Percentiles rank a stretch among this genome's conserved stretches.
Conservation (phyloP, 2,113 vertebrate species). For the Chamaea fasciata region DNA sequence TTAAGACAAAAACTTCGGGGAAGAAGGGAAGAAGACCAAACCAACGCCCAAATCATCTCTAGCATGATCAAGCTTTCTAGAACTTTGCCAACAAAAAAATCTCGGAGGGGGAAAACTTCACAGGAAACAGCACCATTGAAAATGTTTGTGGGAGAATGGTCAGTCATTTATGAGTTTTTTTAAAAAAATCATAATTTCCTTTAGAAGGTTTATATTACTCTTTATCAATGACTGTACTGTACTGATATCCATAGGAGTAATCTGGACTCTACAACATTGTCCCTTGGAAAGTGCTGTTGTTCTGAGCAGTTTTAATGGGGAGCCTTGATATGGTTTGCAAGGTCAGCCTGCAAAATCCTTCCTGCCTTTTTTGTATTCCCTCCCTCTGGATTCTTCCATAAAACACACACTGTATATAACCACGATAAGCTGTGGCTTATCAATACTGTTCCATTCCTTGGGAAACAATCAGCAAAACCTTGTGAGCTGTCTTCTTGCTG, state of each 20-base stretch:
- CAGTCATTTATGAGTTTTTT: neutral
- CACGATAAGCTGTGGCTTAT: neutral
- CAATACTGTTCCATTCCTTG: neutral
- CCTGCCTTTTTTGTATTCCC: neutral
- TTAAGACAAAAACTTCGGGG: neutral
- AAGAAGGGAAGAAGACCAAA: neutral
- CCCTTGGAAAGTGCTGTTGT: neutral
- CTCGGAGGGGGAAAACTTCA: neutral
- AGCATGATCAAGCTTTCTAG: neutral
- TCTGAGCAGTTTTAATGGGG: neutral
- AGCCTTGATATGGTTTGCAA: neutral
- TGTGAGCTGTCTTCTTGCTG: neutral
- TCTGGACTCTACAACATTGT: neutral
- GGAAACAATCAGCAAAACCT: neutral
- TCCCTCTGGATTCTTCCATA: neutral
- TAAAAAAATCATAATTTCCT: neutral
- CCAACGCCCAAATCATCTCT: neutral
- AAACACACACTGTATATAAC: fast-evolving
- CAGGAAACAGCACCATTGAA: neutral
- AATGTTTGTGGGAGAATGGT: neutral
- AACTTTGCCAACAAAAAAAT: neutral
- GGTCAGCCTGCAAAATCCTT: neutral
- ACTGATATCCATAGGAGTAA: neutral
- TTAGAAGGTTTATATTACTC: neutral
- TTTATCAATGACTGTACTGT: neutral